These are phyloP conservation scores for Macrotus californicus DNA, from an alignment of 2,113 vertebrate species.

Conservation along the genomic window DNA sequence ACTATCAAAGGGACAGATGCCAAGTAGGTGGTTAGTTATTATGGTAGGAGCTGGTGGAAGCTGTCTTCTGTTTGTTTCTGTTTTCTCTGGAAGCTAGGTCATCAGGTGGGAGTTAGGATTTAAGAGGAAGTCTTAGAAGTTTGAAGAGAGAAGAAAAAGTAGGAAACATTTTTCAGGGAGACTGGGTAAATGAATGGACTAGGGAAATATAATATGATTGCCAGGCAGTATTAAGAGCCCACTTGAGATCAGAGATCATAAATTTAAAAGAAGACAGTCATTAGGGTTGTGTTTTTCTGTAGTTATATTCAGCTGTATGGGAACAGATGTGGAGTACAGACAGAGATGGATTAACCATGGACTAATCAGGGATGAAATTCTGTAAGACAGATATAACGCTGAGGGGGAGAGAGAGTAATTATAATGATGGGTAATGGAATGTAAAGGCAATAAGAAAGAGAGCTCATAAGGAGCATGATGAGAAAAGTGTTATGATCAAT, in stretches of 20 bases:
- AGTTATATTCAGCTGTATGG: background rate
- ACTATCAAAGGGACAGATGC: background rate
- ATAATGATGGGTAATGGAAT: background rate
- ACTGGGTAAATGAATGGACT: constrained; percentile 31
- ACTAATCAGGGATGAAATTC: constrained; percentile 2
- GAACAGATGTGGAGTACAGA: background rate
- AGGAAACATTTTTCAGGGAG: constrained; percentile 38
- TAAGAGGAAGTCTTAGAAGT: background rate
- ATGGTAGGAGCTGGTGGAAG: background rate
- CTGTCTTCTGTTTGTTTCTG: constrained; percentile 6
- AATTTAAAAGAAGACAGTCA: constrained; percentile 34
- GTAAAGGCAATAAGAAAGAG: background rate
- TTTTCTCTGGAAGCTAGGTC: constrained; percentile 16
- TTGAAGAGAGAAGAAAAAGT: constrained; percentile 18
- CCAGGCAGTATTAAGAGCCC: constrained; percentile 12
- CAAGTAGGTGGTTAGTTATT: background rate
- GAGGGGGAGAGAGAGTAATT: background rate
- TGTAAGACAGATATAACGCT: background rate
- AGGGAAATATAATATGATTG: constrained; percentile 43
- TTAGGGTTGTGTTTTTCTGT: constrained; percentile 23
- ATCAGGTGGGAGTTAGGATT: background rate
- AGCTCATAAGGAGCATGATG: background rate
- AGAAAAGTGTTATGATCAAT: background rate
- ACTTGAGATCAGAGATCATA: constrained; percentile 43
- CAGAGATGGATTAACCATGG: background rate